Evolutionary conservation across 64 coral and sea anemone species (phyloP), one percentile per base, ranked within the genome.

Genomic region (Stichodactyla helianthus): DNA sequence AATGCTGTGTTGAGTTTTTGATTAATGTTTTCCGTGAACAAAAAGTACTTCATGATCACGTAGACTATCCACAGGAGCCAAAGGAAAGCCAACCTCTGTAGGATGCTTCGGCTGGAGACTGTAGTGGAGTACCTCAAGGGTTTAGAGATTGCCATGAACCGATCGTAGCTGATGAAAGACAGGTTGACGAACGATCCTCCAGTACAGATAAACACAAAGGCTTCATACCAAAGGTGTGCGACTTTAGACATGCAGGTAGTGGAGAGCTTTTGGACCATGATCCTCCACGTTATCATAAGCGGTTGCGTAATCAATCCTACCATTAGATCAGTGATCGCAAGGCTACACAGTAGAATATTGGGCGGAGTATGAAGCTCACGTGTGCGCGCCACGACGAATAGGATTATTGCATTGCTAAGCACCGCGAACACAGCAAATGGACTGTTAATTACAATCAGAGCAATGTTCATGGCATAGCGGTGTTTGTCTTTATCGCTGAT

Each of bases 341-440:
- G 68, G 28, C 88, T 60, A 31, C 64, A 90, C 12, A 90, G 82
- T 4, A 85, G 55, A 51, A 90, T 16, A 20, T 90, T 90, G 1
- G 88, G 64, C 5, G 88, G 80, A 53, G 71, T 77, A 20, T 83
- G 82, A 74, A 90, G 88, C 74, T 90, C 67, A 12, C 44, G 62
- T 17, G 88, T 54, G 19, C 74, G 82, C 13, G 44, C 68, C 13
- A 90, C 54, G 16, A 83, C 26, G 31, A 58, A 26, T 17, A 90
- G 7, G 0, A 90, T 54, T 7, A 74, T 18, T 0, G 83, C n/a
- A 28, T 90, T 90, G 18, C 82, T 85, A 8, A 90, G 11, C 54
- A 85, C 20, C 15, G 88, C 88, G 83, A 90, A 90, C 19, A 90
- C 22, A 6, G 88, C 82, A 22, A 90, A 90, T 15, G 88, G 64